phyloP scores from a whole-genome alignment of 2,797 vertebrate genomes.

The Enteromius argenteus region DNA sequence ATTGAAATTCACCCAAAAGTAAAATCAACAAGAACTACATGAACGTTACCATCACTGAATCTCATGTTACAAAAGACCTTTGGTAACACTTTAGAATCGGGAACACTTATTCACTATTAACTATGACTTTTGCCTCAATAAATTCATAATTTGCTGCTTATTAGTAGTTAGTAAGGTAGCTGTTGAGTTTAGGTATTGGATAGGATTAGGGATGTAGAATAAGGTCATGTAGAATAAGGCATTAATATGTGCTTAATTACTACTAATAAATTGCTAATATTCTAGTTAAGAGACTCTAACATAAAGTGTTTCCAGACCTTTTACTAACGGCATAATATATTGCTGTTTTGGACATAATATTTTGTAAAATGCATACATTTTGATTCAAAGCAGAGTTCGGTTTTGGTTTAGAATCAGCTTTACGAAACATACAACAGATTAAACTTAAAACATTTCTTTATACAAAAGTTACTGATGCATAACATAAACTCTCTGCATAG shows the following conservation, averaged over 20 bases:
- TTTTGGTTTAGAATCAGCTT: background rate
- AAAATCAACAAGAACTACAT: background rate
- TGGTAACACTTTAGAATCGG: background rate
- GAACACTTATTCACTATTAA: too few species aligned
- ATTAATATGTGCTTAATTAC: too few species aligned
- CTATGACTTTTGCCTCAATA: too few species aligned
- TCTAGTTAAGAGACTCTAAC: too few species aligned
- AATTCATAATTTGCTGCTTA: too few species aligned
- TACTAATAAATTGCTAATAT: too few species aligned
- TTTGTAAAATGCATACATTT: too few species aligned
- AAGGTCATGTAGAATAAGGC: too few species aligned
- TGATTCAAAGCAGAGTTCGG: background rate
- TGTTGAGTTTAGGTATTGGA: too few species aligned
- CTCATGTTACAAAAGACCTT: background rate
- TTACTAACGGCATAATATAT: background rate
- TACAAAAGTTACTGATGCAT: background rate
- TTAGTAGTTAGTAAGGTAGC: too few species aligned
- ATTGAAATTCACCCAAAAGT: background rate
- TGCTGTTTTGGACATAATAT: background rate
- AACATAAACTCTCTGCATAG: background rate
- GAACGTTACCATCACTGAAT: background rate
- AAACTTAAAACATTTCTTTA: background rate
- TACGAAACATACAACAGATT: background rate
- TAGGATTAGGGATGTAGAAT: too few species aligned
- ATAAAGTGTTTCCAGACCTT: too few species aligned